Base-by-base conservation (phyloP, 2,888 invertebrate species). In the Nowickia ferox region DNA sequence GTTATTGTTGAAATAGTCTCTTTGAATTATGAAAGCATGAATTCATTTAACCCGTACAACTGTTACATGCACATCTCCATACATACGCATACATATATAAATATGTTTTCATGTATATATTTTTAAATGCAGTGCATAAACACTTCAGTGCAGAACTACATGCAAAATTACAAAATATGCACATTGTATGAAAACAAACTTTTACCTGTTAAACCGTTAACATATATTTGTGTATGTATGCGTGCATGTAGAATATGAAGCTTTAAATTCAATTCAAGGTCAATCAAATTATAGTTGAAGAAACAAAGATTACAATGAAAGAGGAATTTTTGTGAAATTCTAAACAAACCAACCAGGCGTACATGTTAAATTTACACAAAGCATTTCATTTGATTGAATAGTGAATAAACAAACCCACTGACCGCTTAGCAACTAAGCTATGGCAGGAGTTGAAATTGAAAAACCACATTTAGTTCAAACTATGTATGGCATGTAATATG, bases 191-290 rank as follows among this genome's bases (percentile, higher is more conserved):
- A 74, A 55, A 13, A 48, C 15, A 30, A 51, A 55, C 38, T 55
- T 57, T 69, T 42, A 79, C 46, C 79, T 51, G 68, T 51, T 57
- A 65, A 71, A 69, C 48, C 55, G 55, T 69, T 30, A 59, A 55
- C 38, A 68, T 71, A 71, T 59, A 30, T 30, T 30, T 30, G 6
- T 30, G 30, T 30, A 30, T 30, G 30, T 30, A 30, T 30, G 30
- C 6, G 0, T 30, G 30, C 6, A 38, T 76, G 40, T 75, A 38
- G 30, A 59, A 71, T 59, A 63, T 2, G 30, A 65, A 22, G 13
- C 65, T 51, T 63, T 61, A 63, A 55, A 79, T 69, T 63, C 68
- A 57, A 57, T 80, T 71, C 71, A 80, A 82, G 78, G 78, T 22
- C 63, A 77, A 63, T 78, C 74, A 82, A 51, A 17, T 17, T 40